Base-by-base conservation (phyloP, 1,140 invertebrate species). In the Dinothrombium tinctorium region DNA sequence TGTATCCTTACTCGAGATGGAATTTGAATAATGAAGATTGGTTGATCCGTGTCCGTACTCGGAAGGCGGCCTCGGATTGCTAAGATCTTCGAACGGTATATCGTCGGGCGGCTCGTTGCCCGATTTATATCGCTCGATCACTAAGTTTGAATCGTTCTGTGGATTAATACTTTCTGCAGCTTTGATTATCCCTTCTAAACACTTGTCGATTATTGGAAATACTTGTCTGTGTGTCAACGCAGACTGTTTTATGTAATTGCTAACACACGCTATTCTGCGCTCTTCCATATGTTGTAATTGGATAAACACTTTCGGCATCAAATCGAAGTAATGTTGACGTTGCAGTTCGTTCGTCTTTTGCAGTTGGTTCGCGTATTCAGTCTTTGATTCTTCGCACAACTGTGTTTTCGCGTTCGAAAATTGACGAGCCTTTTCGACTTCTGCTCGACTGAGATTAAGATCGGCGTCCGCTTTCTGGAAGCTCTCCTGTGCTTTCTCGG, bases 291-390 rank as follows among this genome's bases (percentile, higher is more conserved):
- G 80, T 71, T 94, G 76, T 39, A 78, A 61, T 51, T 69, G 68
- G 55, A 75, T 50, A 46, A 81, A 81, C 9, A 90, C 80, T 52
- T 80, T 72, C 36, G 89, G 87, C 67, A 95, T 72, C 14, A 69
- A 59, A 38, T 72, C 66, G 50, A 73, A 69, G 59, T 77, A 94
- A 62, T 90, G 83, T 51, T 76, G 70, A 50, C 70, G 67, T 62
- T 94, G 87, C 50, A 83, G 66, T 47, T 87, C 76, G 61, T 96
- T 96, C 9, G 86, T 84, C 54, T 82, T 81, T 56, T 92, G 81
- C 42, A 95, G 63, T 55, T 92, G 86, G 58, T 84, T 80, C 41
- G 87, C 86, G 58, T 96, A 95, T 56, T 95, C 87, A 51, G 81
- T 89, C 62, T 95, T 95, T 29, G 77, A 74, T 49, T 92, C 82